Base-by-base conservation (phyloP, 2,888 invertebrate species). In the Nesidiocoris tenuis region DNA sequence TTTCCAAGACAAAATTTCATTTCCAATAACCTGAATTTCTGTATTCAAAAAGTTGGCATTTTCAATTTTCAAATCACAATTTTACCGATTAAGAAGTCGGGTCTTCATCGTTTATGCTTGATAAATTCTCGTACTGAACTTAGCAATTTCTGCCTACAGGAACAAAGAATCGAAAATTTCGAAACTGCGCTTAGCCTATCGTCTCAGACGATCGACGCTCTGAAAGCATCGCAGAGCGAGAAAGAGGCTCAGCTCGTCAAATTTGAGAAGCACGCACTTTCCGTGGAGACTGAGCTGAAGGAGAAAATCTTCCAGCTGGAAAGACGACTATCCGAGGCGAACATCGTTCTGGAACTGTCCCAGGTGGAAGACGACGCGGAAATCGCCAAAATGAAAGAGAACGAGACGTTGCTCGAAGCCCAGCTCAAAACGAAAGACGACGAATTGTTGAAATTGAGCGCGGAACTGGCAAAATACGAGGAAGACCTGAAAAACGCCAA, bases 281-380 rank as follows among this genome's bases (percentile, higher is more conserved):
- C 23, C 2, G 61, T 24, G 21, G 72, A 72, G 56, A 24, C 22
- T 12, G 72, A 63, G 22, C n/a, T 63, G 39, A 54, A 12, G 1
- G 54, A 61, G n/a, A 25, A 7, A 22, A 61, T 61, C 18, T 22
- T 19, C 3, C 19, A 19, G 9, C 23, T 61, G 22, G 19, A 72
- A 16, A 54, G 22, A 18, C 18, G 61, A 39, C 3, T 63, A 21
- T 72, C 72, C 12, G 72, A 72, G 17, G 18, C 39, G 22, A 72
- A 63, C 12, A 72, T 72, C 21, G 61, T 72, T 21, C 54, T 72
- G 19, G 72, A 72, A 21, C 19, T 72, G 22, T 61, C 63, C n/a
- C 72, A 72, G 61, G 72, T 61, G 21, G 72, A 72, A 21, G 61
- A 72, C 63, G 63, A 12, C 5, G 21, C 16, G 1, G 72, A 72